phyloP scores from a whole-genome alignment of 2,113 vertebrate genomes.

The Syngnathus typhle region DNA sequence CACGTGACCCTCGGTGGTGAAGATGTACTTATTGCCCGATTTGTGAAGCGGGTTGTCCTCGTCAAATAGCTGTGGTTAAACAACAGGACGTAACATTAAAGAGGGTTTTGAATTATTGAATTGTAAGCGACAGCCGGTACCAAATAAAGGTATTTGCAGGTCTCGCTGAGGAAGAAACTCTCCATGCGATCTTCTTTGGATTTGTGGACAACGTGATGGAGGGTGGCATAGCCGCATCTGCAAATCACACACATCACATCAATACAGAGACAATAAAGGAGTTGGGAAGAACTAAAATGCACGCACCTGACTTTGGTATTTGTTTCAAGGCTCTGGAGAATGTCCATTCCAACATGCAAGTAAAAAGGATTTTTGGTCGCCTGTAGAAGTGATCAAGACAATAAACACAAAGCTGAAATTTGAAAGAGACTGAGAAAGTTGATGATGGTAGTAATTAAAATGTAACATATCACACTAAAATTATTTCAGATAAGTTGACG shows the following conservation, averaged over 20 bases:
- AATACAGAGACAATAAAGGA: not conserved
- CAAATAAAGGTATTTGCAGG: conserved; percentile 96
- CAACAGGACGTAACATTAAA: not conserved
- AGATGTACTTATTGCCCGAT: conserved; percentile 89
- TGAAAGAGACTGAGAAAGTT: too few relatives aligned
- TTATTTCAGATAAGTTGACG: not conserved
- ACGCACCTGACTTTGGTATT: conserved; percentile 91
- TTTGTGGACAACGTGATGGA: conserved; percentile 96
- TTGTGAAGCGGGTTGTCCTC: conserved; percentile 93
- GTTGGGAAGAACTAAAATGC: not conserved
- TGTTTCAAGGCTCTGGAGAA: conserved; percentile 94
- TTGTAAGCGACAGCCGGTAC: conserved; percentile 52
- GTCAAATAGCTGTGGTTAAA: conserved; percentile 81
- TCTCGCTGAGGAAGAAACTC: conserved; percentile 99
- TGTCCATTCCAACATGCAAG: conserved; percentile 97
- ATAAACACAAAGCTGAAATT: not conserved
- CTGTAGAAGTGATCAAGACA: conserved; percentile 54
- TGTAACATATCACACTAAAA: too few relatives aligned
- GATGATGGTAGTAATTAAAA: too few relatives aligned
- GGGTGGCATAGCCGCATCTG: conserved; percentile 95
- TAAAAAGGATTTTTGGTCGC: conserved; percentile 99
- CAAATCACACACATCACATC: conserved; percentile 18
- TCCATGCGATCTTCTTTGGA: conserved; percentile 99
- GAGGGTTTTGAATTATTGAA: not conserved
- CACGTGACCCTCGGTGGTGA: conserved; percentile 96